A percentile compares a stretch with the other conserved stretches of the same genome.
Conservation (phyloP, 2,797 vertebrate species). For the Acrossocheilus wenchowensis region DNA sequence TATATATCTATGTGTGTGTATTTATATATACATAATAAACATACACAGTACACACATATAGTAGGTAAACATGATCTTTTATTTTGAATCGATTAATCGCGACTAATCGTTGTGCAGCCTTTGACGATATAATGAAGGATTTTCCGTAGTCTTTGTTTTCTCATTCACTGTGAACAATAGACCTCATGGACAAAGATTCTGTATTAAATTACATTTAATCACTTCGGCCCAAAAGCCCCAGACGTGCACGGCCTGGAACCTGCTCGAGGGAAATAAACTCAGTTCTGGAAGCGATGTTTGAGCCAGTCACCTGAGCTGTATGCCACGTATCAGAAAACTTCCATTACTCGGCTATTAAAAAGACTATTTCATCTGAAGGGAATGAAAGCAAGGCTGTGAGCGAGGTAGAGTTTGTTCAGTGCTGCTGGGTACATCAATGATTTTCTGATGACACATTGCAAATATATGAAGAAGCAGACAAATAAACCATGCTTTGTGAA, state of each 20-base stretch:
- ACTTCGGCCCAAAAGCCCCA: neutral
- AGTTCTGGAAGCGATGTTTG: too few species aligned
- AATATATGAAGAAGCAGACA: neutral
- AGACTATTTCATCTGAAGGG: neutral
- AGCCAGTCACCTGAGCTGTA: too few species aligned
- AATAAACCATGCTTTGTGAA: neutral
- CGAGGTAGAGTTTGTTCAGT: neutral
- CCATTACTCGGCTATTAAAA: too few species aligned
- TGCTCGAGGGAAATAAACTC: neutral
- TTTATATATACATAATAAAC: too few species aligned
- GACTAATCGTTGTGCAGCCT: neutral
- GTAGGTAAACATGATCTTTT: too few species aligned
- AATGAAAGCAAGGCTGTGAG: neutral
- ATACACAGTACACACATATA: too few species aligned
- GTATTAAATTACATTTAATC: neutral
- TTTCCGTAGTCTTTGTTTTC: neutral
- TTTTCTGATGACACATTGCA: neutral
- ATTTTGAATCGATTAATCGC: neutral
- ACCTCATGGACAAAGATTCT: neutral
- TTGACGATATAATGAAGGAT: neutral
- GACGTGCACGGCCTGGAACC: neutral
- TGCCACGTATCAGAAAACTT: too few species aligned
- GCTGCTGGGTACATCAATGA: neutral
- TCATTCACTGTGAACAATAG: neutral
- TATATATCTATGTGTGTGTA: too few species aligned